Evolutionary conservation across 2,113 vertebrate species (phyloP).

Genomic region (Antechinus stuartii): DNA sequence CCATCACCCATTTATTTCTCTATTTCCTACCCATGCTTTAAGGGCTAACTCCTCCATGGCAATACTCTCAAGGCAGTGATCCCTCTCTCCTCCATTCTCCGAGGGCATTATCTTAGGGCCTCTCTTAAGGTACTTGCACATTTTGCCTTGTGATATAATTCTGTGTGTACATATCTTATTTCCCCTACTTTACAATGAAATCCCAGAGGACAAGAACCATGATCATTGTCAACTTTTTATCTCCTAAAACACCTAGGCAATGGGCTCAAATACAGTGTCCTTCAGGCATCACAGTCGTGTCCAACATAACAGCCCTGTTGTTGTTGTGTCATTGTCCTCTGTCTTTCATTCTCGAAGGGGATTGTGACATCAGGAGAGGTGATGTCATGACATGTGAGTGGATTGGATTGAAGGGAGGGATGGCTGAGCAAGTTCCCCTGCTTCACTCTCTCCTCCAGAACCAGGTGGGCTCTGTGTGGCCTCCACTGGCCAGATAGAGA

Average conservation of each 20-base stretch:
- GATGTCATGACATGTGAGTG: too few relatives aligned
- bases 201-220: background rate
- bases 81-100: background rate
- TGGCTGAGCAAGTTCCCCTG: too few relatives aligned
- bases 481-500: too few relatives aligned
- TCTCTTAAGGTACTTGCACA: background rate
- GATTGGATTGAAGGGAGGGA: too few relatives aligned
- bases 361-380: too few relatives aligned
- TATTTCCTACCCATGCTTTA: background rate
- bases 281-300: background rate
- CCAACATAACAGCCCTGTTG: too few relatives aligned
- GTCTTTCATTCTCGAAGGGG: too few relatives aligned
- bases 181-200: background rate
- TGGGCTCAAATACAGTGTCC: background rate
- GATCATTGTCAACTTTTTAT: background rate
- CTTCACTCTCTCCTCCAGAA: too few relatives aligned
- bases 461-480: too few relatives aligned
- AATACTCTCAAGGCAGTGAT: background rate
- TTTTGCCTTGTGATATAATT: background rate
- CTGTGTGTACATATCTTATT: background rate
- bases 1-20: background rate
- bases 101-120: background rate
- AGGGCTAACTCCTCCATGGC: background rate
- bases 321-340: too few relatives aligned
- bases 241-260: background rate